Conservation (phyloP, 2,113 vertebrate species). For the Casuarius casuarius region DNA sequence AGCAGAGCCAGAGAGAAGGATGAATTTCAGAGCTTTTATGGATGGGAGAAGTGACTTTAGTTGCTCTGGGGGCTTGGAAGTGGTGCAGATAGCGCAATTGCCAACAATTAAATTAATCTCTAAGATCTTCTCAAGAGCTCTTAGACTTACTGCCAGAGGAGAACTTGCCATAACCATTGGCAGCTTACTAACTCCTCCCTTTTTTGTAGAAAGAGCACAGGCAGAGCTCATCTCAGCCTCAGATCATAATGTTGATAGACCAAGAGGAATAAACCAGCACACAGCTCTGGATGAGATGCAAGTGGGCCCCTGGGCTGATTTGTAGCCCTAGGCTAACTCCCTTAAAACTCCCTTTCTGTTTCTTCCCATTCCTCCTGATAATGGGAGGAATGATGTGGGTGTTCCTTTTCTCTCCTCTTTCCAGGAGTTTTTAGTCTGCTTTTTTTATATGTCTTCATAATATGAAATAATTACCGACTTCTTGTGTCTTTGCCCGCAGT, state of each 20-base stretch:
- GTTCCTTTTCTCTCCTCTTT: not conserved
- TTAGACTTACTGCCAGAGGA: not conserved
- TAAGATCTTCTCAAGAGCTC: not conserved
- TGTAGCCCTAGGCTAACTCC: not conserved
- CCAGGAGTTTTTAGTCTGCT: constrained; percentile 2
- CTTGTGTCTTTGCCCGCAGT: not conserved
- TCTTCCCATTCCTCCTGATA: not conserved
- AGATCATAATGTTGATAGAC: not conserved
- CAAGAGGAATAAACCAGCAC: not conserved
- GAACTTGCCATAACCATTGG: not conserved
- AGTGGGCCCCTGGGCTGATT: not conserved
- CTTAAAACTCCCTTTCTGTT: not conserved
- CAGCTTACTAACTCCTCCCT: not conserved
- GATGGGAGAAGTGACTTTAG: not conserved
- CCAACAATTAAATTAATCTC: constrained; percentile 20
- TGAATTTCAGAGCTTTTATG: constrained; percentile 14
- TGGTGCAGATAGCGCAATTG: not conserved
- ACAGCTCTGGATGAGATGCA: not conserved
- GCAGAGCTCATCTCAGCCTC: not conserved
- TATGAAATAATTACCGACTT: constrained; percentile 17
- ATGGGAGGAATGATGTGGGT: not conserved
- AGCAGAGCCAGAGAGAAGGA: not conserved
- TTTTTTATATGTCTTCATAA: not conserved
- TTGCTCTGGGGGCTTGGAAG: not conserved
- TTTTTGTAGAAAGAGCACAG: not conserved